Evolutionary conservation across 2,113 vertebrate genomes (phyloP).

Genomic region (Aramus guarauna): DNA sequence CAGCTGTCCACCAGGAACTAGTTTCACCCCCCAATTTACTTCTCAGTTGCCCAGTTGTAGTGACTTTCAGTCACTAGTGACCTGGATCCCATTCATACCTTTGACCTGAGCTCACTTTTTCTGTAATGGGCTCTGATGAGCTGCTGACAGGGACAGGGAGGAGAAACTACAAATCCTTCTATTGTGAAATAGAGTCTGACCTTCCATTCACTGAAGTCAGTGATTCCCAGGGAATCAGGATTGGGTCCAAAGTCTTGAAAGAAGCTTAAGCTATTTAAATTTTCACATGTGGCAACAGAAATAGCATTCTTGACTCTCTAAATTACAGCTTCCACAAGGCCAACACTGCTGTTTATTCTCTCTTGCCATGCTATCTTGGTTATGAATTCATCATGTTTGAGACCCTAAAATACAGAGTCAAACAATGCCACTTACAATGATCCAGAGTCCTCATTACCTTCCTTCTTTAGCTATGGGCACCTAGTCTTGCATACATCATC

Average conservation of each 20-base stretch:
- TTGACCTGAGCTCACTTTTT: neutral
- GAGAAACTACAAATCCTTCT: constrained; percentile 24
- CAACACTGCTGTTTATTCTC: neutral
- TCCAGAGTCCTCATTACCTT: constrained; percentile 36
- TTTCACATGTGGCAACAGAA: constrained; percentile 33
- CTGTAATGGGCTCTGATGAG: neutral
- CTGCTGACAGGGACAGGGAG: neutral
- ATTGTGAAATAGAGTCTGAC: constrained; percentile 6
- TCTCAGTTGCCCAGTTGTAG: neutral
- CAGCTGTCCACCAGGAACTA: neutral
- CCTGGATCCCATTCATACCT: neutral
- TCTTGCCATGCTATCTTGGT: neutral
- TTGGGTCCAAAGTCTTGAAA: constrained; percentile 37
- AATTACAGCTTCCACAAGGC: constrained; percentile 13
- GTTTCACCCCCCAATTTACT: neutral
- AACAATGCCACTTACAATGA: constrained; percentile 23
- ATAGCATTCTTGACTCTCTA: constrained; percentile 20
- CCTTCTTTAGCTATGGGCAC: neutral
- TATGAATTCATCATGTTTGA: constrained; percentile 28
- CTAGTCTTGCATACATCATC: constrained; percentile 18
- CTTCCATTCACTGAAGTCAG: neutral
- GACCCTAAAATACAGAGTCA: constrained; percentile 41
- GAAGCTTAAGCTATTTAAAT: constrained; percentile 25
- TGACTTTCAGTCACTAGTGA: neutral
- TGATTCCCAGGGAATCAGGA: neutral